These are phyloP conservation scores for Eurystomus gularis DNA, from an alignment of 2,113 vertebrate genomes.

Conservation along the genomic window DNA sequence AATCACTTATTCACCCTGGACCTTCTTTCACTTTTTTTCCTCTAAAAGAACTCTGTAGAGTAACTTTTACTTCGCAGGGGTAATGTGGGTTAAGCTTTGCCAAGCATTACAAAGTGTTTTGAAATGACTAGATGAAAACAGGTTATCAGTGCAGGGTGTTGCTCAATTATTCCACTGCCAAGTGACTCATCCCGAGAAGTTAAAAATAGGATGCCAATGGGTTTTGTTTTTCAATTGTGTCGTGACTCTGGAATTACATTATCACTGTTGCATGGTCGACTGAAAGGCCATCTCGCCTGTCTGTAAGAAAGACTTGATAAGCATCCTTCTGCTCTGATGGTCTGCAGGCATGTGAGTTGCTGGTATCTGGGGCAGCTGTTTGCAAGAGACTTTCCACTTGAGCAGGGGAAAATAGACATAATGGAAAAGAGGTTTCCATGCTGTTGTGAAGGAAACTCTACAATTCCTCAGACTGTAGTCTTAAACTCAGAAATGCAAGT, in stretches of 20 bases:
- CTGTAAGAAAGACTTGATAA: not conserved
- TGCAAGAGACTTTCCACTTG: not conserved
- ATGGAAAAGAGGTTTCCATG: not conserved
- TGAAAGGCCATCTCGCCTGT: not conserved
- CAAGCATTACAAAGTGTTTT: not conserved
- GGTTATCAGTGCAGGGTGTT: not conserved
- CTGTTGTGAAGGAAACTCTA: not conserved
- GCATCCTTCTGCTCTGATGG: not conserved
- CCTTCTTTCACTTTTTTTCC: not conserved
- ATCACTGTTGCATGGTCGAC: not conserved
- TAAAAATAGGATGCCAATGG: not conserved
- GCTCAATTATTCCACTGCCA: not conserved
- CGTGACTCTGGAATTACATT: not conserved
- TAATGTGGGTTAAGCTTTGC: not conserved
- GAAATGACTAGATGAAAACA: slow-evolving; percentile 4
- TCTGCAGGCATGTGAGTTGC: not conserved
- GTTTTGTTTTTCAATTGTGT: not conserved
- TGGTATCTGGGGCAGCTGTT: not conserved
- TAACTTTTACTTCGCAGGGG: not conserved
- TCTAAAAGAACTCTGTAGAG: not conserved
- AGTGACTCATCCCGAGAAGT: not conserved
- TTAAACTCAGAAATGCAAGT: not conserved
- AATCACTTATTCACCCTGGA: not conserved
- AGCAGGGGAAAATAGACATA: not conserved
- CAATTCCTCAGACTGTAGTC: not conserved